Base-by-base conservation (phyloP, 30 jellyfish, hydroid and myxozoan genomes). In the Aurelia coerulea region DNA sequence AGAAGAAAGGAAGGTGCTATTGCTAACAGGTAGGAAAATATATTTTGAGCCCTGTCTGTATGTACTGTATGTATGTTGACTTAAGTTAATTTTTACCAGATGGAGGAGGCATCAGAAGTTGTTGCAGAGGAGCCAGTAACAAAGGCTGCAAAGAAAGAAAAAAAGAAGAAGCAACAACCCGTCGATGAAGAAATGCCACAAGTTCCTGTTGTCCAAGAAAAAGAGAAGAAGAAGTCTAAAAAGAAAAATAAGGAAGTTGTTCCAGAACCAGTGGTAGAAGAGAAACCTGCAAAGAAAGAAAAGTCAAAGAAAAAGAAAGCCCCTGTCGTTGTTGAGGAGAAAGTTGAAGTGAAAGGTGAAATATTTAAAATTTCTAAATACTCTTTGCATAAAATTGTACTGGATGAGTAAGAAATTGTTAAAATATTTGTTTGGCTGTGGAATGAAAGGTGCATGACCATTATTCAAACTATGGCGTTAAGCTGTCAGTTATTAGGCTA, bases 121-220 rank as follows among this genome's bases (percentile, higher is more conserved):
- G 77, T 70, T 46, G 93, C 42, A 31, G 76, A 84, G 35, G 93
- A 84, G 15, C 88, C 93, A 7, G 83, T 23, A 46, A 62, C 42
- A 10, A 73, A 81, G 39, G 68, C 35, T 68, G 12, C 74, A 14
- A 81, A 68, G 49, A 84, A 84, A 53, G 88, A 73, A 13, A 84
- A 84, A 49, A 84, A 84, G 83, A 59, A 46, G 56, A 84, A 84
- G 78, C 67, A 63, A 29, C 67, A 73, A 29, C 50, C 53, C 13
- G 71, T 62, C 14, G 71, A 79, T 37, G 79, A 13, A 10, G 80
- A 62, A 4, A 56, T n/a, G 60, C 53, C 68, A 8, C 80, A 62
- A 15, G 74, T 75, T 5, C 41, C 79, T 23, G 89, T 79, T 41
- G 89, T 64, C 32, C 71, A 39, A 79, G 89, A 59, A 18, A 80